A percentile compares a stretch with the other conserved stretches of the same genome.
These are phyloP conservation scores for Drosophila serrata DNA, from an alignment of 1,140 invertebrate genomes.

Conservation along the genomic window DNA sequence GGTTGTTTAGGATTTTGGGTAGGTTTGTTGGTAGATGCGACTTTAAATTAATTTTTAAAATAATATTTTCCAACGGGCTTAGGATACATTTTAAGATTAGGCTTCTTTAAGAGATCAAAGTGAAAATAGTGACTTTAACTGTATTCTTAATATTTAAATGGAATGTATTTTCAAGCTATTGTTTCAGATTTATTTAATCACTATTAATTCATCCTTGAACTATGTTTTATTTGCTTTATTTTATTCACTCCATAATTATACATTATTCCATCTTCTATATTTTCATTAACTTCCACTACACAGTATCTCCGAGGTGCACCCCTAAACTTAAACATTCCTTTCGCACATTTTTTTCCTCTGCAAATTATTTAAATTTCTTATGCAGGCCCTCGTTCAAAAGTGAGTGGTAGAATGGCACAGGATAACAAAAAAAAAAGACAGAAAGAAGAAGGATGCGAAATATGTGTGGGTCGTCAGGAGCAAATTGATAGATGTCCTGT, in stretches of 20 bases:
- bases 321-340: background rate
- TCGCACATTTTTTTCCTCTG: constrained; percentile 39
- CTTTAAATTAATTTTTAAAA: background rate
- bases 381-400: constrained; percentile 50
- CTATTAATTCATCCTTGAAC: background rate
- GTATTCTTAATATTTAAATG: background rate
- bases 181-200: background rate
- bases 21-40: no score
- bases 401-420: constrained; percentile 31
- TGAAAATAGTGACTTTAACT: no score
- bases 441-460: constrained; percentile 8
- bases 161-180: background rate
- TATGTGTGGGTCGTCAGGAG: constrained; percentile 47
- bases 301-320: background rate
- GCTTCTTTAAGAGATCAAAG: background rate
- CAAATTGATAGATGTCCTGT: constrained; percentile 71
- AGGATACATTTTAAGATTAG: background rate
- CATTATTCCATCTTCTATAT: no score
- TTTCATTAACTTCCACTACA: no score
- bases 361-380: constrained; percentile 73
- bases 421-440: background rate
- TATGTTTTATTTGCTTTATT: no score
- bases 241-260: no score
- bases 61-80: no score
- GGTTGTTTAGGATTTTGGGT: background rate